These are phyloP conservation scores for Danio jaintianensis DNA, from an alignment of 2,797 vertebrate species.

Conservation along the genomic window DNA sequence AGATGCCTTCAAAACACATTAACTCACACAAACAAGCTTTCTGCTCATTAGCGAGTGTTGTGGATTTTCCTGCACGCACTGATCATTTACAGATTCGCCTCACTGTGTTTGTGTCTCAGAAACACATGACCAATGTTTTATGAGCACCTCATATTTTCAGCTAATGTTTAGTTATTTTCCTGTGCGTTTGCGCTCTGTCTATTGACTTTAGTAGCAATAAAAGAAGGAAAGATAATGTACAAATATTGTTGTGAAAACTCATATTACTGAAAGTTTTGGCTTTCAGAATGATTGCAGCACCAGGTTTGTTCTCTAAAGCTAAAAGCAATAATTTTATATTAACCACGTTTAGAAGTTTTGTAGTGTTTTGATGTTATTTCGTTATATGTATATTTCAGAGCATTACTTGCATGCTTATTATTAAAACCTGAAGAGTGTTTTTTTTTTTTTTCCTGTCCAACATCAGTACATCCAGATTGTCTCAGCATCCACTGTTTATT, in stretches of 20 bases:
- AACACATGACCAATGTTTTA: background rate
- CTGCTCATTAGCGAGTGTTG: slow-evolving; percentile 32
- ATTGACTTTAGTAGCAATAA: slow-evolving; percentile 32
- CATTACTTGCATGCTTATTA: background rate
- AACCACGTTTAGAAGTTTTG: background rate
- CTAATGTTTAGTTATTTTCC: background rate
- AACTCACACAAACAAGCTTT: slow-evolving; percentile 12
- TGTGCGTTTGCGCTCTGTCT: slow-evolving; percentile 10
- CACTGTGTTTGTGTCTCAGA: background rate
- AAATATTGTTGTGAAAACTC: slow-evolving; percentile 24
- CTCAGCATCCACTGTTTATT: background rate
- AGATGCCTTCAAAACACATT: slow-evolving; percentile 29
- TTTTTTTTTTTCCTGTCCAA: background rate
- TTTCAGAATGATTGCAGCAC: background rate
- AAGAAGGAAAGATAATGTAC: background rate
- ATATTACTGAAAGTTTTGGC: slow-evolving; percentile 1
- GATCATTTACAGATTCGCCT: slow-evolving; percentile 3
- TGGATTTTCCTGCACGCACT: background rate
- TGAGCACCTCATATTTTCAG: background rate
- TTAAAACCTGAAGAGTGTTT: background rate
- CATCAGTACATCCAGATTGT: background rate
- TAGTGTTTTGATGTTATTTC: slow-evolving; percentile 1
- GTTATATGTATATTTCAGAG: slow-evolving; percentile 1
- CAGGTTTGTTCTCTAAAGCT: slow-evolving; percentile 13
- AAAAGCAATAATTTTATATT: slow-evolving; percentile 15